Percentiles rank a stretch among this genome's conserved stretches.
phyloP scores from a whole-genome alignment of 53 echinoderm and acorn worm species.

The Zoroaster sp. region DNA sequence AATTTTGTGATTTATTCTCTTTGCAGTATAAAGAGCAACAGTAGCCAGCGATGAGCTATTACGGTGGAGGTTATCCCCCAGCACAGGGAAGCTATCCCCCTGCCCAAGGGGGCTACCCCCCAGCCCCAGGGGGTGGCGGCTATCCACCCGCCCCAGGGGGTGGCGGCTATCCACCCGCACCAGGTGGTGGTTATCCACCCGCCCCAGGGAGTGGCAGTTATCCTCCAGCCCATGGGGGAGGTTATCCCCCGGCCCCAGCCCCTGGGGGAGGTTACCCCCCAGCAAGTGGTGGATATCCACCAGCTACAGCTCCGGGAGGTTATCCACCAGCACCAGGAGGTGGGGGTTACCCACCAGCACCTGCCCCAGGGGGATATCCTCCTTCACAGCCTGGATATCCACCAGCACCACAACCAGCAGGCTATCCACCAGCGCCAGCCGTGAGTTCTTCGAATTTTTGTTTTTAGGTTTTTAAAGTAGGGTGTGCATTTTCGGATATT shows the following conservation, averaged over 20 bases:
- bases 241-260: slow-evolving; percentile 62
- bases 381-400: slow-evolving; percentile 63
- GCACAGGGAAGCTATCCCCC: slow-evolving; percentile 52
- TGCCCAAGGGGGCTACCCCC: slow-evolving; percentile 35
- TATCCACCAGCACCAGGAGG: slow-evolving; percentile 42
- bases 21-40: not conserved
- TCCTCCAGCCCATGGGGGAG: slow-evolving; percentile 48
- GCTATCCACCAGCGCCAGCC: slow-evolving; percentile 51
- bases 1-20: not conserved
- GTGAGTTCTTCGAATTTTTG: too few relatives aligned
- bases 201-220: slow-evolving; percentile 52
- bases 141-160: slow-evolving; percentile 47
- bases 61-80: slow-evolving; percentile 52
- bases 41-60: not conserved
- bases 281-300: slow-evolving; percentile 51
- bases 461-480: too few relatives aligned
- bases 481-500: too few relatives aligned
- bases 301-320: slow-evolving; percentile 24
- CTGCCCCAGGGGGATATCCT: slow-evolving; percentile 5
- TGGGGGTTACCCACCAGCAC: slow-evolving; percentile 53
- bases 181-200: not conserved
- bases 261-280: slow-evolving; percentile 40
- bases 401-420: slow-evolving; percentile 53
- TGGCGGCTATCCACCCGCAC: slow-evolving; percentile 56
- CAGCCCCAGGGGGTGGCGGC: slow-evolving; percentile 50